Evolutionary conservation across 2,797 vertebrate species (phyloP).

Genomic region (Myotis pilosus): DNA sequence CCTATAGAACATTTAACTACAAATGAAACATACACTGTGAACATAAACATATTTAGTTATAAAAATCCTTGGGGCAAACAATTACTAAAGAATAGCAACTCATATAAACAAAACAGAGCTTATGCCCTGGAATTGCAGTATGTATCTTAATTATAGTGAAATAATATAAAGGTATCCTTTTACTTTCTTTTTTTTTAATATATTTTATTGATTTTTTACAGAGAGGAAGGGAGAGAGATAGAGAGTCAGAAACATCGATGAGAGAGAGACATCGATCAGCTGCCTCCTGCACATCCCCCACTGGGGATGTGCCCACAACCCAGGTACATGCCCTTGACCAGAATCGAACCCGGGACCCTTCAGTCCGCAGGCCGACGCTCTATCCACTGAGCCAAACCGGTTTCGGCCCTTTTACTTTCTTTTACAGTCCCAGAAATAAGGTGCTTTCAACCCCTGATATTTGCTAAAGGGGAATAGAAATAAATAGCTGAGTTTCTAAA

Average conservation of each 20-base stretch:
- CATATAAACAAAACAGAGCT: slow-evolving; percentile 25
- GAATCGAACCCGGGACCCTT: no score
- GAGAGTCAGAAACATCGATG: no score
- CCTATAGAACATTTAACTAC: slow-evolving; percentile 63
- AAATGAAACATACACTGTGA: slow-evolving; percentile 29
- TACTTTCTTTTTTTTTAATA: not conserved
- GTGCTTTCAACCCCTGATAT: not conserved
- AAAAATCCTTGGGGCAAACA: slow-evolving; percentile 42
- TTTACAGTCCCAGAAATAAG: not conserved
- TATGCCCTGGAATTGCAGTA: not conserved
- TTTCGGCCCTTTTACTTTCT: not conserved
- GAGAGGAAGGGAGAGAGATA: no score
- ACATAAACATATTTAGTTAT: slow-evolving; percentile 46
- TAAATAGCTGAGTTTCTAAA: not conserved
- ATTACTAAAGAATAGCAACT: slow-evolving; percentile 37
- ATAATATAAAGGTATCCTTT: slow-evolving; percentile 3
- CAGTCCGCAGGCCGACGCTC: no score
- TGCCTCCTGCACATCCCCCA: no score
- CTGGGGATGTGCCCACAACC: no score
- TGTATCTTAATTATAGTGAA: not conserved
- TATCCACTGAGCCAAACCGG: no score
- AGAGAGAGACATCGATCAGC: no score
- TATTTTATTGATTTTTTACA: no score
- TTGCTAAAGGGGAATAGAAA: not conserved
- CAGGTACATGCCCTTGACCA: no score